These are phyloP conservation scores for Metopia argyrocephala DNA, from an alignment of 2,888 invertebrate genomes.

Conservation along the genomic window DNA sequence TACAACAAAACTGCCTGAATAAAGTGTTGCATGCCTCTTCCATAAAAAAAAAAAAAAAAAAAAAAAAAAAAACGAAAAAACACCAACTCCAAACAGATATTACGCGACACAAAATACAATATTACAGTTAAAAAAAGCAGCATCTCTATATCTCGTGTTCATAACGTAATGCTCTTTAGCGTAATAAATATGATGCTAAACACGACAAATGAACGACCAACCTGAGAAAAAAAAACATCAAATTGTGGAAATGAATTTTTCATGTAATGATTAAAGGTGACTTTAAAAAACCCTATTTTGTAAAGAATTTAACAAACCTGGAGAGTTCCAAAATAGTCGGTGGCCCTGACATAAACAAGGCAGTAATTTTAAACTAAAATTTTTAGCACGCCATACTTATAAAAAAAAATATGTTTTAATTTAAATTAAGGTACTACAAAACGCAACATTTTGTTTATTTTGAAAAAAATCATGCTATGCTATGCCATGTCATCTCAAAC, in stretches of 20 bases:
- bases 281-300: no score
- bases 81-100: slow-evolving; percentile 31
- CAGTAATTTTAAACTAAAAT: no score
- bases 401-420: no score
- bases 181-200: slow-evolving; percentile 50
- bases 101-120: slow-evolving; percentile 57
- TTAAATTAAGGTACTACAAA: no score
- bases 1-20: slow-evolving; percentile 46
- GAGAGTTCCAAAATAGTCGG: no score
- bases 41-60: slow-evolving; percentile 15
- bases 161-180: slow-evolving; percentile 59
- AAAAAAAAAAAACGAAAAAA: slow-evolving; percentile 8
- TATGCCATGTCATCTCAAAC: no score
- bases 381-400: no score
- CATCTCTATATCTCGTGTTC: slow-evolving; percentile 28
- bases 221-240: slow-evolving; percentile 1
- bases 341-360: no score
- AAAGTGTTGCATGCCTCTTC: slow-evolving; percentile 62
- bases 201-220: not conserved
- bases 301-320: no score
- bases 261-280: not conserved
- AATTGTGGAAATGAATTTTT: slow-evolving; percentile 14
- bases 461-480: no score
- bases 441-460: no score
- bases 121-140: slow-evolving; percentile 9